Conservation (phyloP, 2,888 invertebrate species). For the Hypsopygia costalis region DNA sequence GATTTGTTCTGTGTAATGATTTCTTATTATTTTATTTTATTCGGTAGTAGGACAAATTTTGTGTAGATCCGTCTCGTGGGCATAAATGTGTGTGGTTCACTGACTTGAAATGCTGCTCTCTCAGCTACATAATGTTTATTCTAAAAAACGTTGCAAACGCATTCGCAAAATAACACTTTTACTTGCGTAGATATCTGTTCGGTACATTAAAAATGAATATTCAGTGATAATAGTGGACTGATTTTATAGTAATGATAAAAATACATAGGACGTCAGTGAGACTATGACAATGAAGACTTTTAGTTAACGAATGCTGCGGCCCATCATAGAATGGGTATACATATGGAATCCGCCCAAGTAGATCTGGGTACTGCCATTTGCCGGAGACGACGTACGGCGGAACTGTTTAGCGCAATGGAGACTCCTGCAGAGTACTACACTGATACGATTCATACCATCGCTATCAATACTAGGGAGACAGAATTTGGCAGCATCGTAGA, state of each 20-base stretch:
- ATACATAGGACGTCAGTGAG: slow-evolving; percentile 38
- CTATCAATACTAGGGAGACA: slow-evolving; percentile 66
- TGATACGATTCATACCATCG: slow-evolving; percentile 61
- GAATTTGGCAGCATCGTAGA: slow-evolving; percentile 66
- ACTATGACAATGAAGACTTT: slow-evolving; percentile 39
- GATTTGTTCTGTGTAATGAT: too few relatives aligned
- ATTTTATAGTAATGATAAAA: slow-evolving; percentile 12
- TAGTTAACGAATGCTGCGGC: slow-evolving; percentile 42
- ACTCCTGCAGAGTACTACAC: slow-evolving; percentile 55
- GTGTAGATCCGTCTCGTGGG: too few relatives aligned
- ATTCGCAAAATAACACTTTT: slow-evolving; percentile 19
- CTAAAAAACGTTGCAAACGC: slow-evolving; percentile 30
- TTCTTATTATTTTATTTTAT: too few relatives aligned
- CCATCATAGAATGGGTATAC: slow-evolving; percentile 75
- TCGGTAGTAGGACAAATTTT: too few relatives aligned
- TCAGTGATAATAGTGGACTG: slow-evolving; percentile 4
- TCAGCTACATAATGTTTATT: slow-evolving; percentile 1
- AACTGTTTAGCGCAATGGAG: slow-evolving; percentile 59
- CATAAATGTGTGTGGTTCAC: slow-evolving; percentile 4
- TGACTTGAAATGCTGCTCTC: slow-evolving; percentile 1
- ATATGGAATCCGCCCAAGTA: slow-evolving; percentile 71
- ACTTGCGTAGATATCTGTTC: slow-evolving; percentile 8
- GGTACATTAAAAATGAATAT: slow-evolving; percentile 18
- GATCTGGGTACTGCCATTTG: slow-evolving; percentile 63
- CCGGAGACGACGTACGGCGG: slow-evolving; percentile 44